phyloP scores from a whole-genome alignment of 2,797 vertebrate genomes.

The Parambassis ranga region DNA sequence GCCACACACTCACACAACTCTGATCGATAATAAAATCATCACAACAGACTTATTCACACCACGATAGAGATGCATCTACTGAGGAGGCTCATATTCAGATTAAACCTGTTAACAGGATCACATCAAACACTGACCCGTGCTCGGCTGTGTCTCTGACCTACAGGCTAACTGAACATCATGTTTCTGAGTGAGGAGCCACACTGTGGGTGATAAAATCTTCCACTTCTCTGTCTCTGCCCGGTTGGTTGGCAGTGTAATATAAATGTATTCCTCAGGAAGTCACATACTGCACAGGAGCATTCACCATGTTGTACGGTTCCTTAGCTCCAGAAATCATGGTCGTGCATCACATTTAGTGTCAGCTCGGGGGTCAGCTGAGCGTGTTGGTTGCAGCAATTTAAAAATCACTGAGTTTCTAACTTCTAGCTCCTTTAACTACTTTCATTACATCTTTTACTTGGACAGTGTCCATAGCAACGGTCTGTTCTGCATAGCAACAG shows the following conservation, averaged over 20 bases:
- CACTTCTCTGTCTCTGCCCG: not conserved
- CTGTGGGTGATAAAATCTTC: not conserved
- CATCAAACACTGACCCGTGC: not conserved
- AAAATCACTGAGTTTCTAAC: no score
- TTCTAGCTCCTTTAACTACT: no score
- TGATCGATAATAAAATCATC: no score
- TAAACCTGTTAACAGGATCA: slow-evolving; percentile 4
- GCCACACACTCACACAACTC: not conserved
- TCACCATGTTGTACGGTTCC: not conserved
- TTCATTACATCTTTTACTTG: no score
- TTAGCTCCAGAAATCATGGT: slow-evolving; percentile 10
- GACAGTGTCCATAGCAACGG: no score
- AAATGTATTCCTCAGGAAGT: not conserved
- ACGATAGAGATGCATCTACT: not conserved
- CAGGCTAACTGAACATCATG: not conserved
- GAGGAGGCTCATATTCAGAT: slow-evolving; percentile 5
- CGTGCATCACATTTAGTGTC: slow-evolving; percentile 5
- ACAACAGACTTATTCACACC: no score
- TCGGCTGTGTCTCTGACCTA: not conserved
- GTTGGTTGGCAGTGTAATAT: not conserved
- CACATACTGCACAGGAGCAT: not conserved
- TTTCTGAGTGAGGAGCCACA: no score
- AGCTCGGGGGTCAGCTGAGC: no score
- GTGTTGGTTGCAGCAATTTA: no score
- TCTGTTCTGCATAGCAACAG: no score